phyloP scores from a whole-genome alignment of 2,113 vertebrate species.

The Lontra canadensis region DNA sequence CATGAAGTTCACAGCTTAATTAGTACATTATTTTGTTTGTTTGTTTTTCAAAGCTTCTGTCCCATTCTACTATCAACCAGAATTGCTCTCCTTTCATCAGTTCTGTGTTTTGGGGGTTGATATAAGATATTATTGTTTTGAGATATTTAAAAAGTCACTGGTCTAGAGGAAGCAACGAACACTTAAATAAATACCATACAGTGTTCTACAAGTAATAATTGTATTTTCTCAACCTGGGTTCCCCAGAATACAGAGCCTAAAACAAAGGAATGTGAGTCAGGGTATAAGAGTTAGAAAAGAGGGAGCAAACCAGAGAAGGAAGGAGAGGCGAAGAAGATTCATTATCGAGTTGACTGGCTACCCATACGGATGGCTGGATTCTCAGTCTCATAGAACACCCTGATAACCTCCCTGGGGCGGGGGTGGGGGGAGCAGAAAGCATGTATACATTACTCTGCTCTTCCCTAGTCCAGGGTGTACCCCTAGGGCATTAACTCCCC shows the following conservation, averaged over 20 bases:
- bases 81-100: constrained; percentile 14
- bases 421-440: not conserved
- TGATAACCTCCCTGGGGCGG: not conserved
- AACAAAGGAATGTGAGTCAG: not conserved
- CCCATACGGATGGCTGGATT: not conserved
- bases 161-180: not conserved
- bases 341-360: not conserved
- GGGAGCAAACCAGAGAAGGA: not conserved
- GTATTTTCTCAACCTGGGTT: not conserved
- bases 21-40: not conserved
- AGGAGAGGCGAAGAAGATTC: not conserved
- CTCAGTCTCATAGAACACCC: not conserved
- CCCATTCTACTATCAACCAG: not conserved
- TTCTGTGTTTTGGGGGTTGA: not conserved
- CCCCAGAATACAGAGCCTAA: not conserved
- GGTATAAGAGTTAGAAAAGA: not conserved
- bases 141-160: not conserved
- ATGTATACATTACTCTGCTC: not conserved
- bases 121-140: not conserved
- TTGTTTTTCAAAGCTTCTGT: not conserved
- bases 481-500: not conserved
- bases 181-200: not conserved
- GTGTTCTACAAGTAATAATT: not conserved
- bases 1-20: not conserved
- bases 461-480: not conserved